These are phyloP conservation scores for Fringilla coelebs DNA, from an alignment of 2,797 vertebrate genomes.

Conservation along the genomic window DNA sequence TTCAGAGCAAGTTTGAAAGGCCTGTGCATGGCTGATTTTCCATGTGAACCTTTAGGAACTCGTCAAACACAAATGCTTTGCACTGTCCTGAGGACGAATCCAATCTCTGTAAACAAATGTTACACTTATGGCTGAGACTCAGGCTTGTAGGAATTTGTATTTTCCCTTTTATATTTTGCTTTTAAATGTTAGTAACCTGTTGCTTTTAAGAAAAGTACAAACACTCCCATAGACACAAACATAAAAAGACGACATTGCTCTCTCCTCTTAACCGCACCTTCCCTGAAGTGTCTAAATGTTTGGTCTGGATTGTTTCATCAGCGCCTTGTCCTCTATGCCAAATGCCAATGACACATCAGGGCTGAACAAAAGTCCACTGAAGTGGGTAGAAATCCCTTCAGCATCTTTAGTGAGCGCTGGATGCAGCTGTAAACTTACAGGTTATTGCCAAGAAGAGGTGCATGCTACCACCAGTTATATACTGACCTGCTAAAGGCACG, in stretches of 20 bases:
- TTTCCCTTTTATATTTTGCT: neutral
- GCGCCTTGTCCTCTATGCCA: neutral
- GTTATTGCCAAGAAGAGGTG: neutral
- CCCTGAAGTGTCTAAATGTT: neutral
- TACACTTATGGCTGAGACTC: neutral
- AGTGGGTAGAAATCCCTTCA: neutral
- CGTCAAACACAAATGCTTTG: neutral
- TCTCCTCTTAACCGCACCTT: neutral
- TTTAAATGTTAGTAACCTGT: neutral
- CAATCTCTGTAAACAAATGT: neutral
- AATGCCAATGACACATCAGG: neutral
- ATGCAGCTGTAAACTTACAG: neutral
- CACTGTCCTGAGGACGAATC: neutral
- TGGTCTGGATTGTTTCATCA: neutral
- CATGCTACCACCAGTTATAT: neutral
- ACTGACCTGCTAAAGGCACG: neutral
- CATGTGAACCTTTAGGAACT: neutral
- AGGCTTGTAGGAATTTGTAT: neutral
- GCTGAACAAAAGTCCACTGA: neutral
- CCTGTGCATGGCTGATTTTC: neutral
- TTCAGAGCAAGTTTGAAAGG: neutral
- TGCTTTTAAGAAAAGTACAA: neutral
- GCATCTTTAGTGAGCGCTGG: neutral
- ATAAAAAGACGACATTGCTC: neutral
- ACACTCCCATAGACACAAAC: neutral